phyloP scores from a whole-genome alignment of 2,888 invertebrate species.

The Craniophora ligustri region DNA sequence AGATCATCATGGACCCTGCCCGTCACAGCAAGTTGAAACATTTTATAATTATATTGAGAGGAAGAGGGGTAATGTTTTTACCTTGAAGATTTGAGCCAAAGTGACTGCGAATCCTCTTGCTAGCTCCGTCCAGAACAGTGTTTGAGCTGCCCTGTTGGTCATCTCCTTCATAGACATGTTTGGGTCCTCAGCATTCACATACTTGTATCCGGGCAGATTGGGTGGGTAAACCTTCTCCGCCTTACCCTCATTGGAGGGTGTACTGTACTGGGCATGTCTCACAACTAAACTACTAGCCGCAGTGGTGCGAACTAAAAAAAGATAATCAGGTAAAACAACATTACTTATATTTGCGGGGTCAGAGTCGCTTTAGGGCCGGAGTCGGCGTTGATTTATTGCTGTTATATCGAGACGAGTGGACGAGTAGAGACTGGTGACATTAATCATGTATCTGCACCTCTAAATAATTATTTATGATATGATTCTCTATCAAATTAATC shows the following conservation, averaged over 20 bases:
- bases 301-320: slow-evolving; percentile 69
- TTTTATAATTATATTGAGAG: no score
- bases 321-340: no score
- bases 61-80: slow-evolving; percentile 49
- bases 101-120: slow-evolving; percentile 95
- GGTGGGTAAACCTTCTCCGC: slow-evolving; percentile 77
- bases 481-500: no score
- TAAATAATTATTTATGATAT: no score
- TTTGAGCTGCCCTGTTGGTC: slow-evolving; percentile 92
- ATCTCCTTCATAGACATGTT: slow-evolving; percentile 91
- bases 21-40: no score
- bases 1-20: no score
- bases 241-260: slow-evolving; percentile 63
- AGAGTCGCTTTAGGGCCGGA: no score
- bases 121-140: slow-evolving; percentile 94
- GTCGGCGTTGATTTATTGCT: no score
- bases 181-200: slow-evolving; percentile 91
- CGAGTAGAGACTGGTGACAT: no score
- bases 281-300: slow-evolving; percentile 61
- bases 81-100: slow-evolving; percentile 95
- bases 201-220: slow-evolving; percentile 83
- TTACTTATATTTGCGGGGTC: no score
- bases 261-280: slow-evolving; percentile 72
- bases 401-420: no score
- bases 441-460: no score